phyloP scores from a whole-genome alignment of 1,140 invertebrate genomes.

The Tetraneura akinire region DNA sequence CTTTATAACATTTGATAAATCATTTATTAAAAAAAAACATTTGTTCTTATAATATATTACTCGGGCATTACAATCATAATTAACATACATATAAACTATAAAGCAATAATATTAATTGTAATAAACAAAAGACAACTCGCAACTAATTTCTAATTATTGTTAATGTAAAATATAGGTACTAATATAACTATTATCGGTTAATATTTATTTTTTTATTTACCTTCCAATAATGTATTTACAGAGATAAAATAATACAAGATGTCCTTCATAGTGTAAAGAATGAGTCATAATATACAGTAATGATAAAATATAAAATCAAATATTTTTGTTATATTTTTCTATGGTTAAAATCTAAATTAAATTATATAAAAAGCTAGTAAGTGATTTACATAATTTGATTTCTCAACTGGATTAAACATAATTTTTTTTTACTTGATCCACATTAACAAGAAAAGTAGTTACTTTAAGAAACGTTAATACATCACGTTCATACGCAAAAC shows the following conservation, averaged over 20 bases:
- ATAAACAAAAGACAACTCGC: slow-evolving; percentile 6
- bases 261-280: slow-evolving; percentile 32
- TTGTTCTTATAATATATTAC: slow-evolving; percentile 11
- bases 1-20: neutral
- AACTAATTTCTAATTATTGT: neutral
- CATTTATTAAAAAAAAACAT: slow-evolving; percentile 29
- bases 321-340: slow-evolving; percentile 1
- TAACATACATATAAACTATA: neutral
- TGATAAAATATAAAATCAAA: slow-evolving; percentile 9
- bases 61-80: neutral
- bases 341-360: slow-evolving; percentile 22
- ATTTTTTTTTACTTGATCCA: neutral
- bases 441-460: neutral
- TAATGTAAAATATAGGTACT: slow-evolving; percentile 2
- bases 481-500: slow-evolving; percentile 48
- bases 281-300: slow-evolving; percentile 24
- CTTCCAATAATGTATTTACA: slow-evolving; percentile 5
- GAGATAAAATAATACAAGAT: slow-evolving; percentile 29
- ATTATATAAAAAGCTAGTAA: neutral
- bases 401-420: neutral
- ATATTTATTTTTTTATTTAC: neutral
- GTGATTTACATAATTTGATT: neutral
- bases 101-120: neutral
- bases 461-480: neutral
- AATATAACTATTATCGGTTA: neutral